Conservation (phyloP, 2,888 invertebrate genomes). For the Plebejus argus region DNA sequence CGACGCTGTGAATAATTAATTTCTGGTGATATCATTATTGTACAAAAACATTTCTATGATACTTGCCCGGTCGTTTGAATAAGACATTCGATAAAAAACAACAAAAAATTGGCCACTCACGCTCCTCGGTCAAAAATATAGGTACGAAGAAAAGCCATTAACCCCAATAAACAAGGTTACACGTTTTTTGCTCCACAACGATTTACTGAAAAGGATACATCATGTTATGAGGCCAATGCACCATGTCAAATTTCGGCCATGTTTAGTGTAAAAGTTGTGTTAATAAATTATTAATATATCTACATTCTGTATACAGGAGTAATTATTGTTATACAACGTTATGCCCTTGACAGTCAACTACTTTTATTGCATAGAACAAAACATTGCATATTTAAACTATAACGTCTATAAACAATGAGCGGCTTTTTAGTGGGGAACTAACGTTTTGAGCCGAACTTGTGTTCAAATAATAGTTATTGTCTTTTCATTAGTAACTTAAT, state of each 20-base stretch:
- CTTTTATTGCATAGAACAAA: neutral
- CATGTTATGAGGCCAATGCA: neutral
- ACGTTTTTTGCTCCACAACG: slow-evolving; percentile 20
- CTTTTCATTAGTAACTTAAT: too few relatives aligned
- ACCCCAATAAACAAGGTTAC: slow-evolving; percentile 20
- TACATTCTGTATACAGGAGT: neutral
- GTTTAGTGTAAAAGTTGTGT: neutral
- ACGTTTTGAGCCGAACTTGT: too few relatives aligned
- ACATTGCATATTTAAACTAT: neutral
- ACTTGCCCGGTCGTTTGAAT: slow-evolving; percentile 4
- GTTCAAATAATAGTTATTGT: too few relatives aligned
- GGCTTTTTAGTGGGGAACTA: too few relatives aligned
- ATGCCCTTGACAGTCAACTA: neutral
- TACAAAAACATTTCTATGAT: slow-evolving; percentile 1
- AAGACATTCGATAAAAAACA: neutral
- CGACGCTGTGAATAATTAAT: neutral
- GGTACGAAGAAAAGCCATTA: slow-evolving; percentile 29
- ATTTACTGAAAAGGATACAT: slow-evolving; percentile 12
- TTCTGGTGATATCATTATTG: slow-evolving; percentile 7
- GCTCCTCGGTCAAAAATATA: neutral
- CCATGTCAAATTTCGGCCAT: neutral
- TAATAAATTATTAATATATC: too few relatives aligned
- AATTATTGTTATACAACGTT: neutral
- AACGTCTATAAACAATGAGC: neutral
- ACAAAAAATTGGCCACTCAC: slow-evolving; percentile 25